These are phyloP conservation scores for Thamnophis sirtalis DNA, from an alignment of 2,113 vertebrate genomes.

Conservation along the genomic window DNA sequence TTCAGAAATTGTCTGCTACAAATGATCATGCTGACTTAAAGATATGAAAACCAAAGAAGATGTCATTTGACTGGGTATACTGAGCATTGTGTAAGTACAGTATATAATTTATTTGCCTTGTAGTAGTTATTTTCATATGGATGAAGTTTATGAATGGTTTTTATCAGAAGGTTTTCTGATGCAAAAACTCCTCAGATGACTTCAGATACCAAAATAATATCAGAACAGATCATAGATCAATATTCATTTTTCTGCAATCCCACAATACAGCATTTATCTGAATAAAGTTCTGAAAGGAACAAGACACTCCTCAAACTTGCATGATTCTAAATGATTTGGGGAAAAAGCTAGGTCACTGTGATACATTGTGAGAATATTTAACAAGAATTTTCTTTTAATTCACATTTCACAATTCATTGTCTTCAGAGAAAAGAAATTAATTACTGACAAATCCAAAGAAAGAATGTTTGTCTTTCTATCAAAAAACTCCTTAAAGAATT, in stretches of 20 bases:
- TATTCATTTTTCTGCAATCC: background rate
- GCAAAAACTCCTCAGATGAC: background rate
- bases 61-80: background rate
- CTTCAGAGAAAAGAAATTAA: background rate
- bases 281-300: background rate
- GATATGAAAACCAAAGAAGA: background rate
- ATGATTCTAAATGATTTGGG: background rate
- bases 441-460: background rate
- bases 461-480: background rate
- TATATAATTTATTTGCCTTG: background rate
- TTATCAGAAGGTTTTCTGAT: background rate
- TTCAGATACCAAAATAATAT: background rate
- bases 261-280: background rate
- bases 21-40: conserved; percentile 19
- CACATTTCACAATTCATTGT: background rate
- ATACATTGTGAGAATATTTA: background rate
- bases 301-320: background rate
- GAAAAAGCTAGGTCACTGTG: background rate
- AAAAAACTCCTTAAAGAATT: background rate
- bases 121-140: background rate
- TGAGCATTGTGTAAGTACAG: conserved; percentile 66
- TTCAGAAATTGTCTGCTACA: conserved; percentile 57
- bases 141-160: background rate
- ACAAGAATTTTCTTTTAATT: background rate
- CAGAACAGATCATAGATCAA: background rate